Evolutionary conservation across 2,888 invertebrate species (phyloP), one percentile per base, ranked within the genome.

Genomic region (Anoncus sp.): DNA sequence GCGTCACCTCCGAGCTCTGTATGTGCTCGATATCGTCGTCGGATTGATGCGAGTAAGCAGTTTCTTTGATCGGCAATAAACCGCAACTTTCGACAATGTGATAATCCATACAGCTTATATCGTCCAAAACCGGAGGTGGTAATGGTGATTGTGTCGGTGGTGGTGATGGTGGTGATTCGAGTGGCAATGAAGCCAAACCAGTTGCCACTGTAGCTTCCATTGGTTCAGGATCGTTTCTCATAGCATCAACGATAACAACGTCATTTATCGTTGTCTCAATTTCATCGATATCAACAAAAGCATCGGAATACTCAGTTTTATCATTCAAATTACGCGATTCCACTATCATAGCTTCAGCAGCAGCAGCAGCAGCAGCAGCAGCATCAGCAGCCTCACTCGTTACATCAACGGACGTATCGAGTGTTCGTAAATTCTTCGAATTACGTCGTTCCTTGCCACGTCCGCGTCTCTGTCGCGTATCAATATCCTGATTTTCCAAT

Each of bases 1-100:
- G 84, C 10, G 63, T 78, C 0, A 87, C 80, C 43, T 88, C 85
- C 10, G 83, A 84, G 16, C 74, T 83, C 49, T 87, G 83, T 6
- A 89, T 87, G 20, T 89, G 88, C 35, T 87, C 90, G 18, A 90
- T 87, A 18, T 90, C 89, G 10, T 90, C 90, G 22, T 90, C 90
- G 0, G 87, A 90, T 45, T 87, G 87, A 31, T 84, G 83, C 2
- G 82, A 73, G 31, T 81, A 81, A 0, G 71, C 60, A 1, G 67
- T 31, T 1, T 86, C 83, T 22, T 84, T 84, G 12, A 49, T 62
- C 16, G 75, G 74, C 18, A 66, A 75, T 18, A 71, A 72, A 31
- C 70, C 74, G 22, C 66, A 38, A 1, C 77, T 77, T 3, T 89
- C 88, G 1, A 88, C 82, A 18, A 87, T 84, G n/a, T 88, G 88